Conservation (phyloP, 2,797 vertebrate species). For the Hylomyscus alleni region DNA sequence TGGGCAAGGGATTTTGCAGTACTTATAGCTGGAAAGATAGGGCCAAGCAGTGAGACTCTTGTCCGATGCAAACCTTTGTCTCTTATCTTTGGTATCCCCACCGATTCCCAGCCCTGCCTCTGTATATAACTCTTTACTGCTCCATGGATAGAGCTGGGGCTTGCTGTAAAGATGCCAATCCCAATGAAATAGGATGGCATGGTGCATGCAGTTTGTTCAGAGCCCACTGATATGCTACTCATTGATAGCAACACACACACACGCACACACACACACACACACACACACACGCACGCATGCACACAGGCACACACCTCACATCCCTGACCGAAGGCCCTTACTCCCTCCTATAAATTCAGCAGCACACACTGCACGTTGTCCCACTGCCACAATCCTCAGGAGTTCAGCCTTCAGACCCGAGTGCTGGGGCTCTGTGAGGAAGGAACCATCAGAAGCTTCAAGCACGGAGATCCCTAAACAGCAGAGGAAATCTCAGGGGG, state of each 20-base stretch:
- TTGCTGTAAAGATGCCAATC: not conserved
- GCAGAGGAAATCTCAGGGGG: not conserved
- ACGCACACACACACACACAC: not conserved
- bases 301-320: not conserved
- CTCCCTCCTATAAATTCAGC: not conserved
- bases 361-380: fast-evolving
- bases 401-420: not conserved
- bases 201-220: fast-evolving
- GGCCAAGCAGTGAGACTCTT: not conserved
- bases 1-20: not conserved
- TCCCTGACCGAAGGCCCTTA: not conserved
- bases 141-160: not conserved
- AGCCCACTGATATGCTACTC: not conserved
- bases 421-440: not conserved
- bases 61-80: not conserved
- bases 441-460: not conserved
- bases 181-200: not conserved
- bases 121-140: not conserved
- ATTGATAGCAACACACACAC: not conserved
- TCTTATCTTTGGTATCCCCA: not conserved
- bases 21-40: not conserved
- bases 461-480: not conserved
- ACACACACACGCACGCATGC: not conserved
- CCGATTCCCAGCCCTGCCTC: fast-evolving
- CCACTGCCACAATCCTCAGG: not conserved